Evolutionary conservation across 2,113 vertebrate genomes (phyloP).

Genomic region (Noctilio leporinus): DNA sequence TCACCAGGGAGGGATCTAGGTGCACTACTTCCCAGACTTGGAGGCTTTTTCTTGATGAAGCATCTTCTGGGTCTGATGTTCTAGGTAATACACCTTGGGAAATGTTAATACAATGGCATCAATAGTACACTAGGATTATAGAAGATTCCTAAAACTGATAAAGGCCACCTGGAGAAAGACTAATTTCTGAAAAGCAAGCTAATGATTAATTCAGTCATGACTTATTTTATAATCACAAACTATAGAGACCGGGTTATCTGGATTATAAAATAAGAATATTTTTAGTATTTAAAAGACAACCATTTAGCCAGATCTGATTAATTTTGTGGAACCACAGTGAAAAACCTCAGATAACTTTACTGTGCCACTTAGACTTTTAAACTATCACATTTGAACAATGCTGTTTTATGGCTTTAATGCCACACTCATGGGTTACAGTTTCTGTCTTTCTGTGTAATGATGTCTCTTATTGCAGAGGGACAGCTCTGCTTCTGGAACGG

Average conservation of each 20-base stretch:
- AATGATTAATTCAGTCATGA: not conserved
- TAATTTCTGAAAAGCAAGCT: not conserved
- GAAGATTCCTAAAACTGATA: not conserved
- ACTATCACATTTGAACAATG: not conserved
- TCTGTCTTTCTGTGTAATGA: not conserved
- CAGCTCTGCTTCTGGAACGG: not conserved
- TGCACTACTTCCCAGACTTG: not conserved
- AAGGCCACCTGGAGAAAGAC: not conserved
- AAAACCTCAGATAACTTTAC: not conserved
- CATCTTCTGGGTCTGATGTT: not conserved
- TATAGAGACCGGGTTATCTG: not conserved
- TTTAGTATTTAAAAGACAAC: not conserved
- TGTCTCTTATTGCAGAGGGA: not conserved
- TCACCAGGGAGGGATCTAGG: not conserved
- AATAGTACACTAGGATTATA: not conserved
- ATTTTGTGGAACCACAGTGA: not conserved
- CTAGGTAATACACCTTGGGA: not conserved
- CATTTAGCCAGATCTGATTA: not conserved
- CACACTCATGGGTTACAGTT: not conserved
- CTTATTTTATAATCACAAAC: not conserved
- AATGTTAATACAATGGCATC: not conserved
- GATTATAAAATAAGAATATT: not conserved
- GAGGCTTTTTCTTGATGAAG: not conserved
- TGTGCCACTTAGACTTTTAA: not conserved
- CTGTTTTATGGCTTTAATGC: not conserved